Base-by-base conservation (phyloP, 2,888 invertebrate genomes). In the Mimas tiliae region DNA sequence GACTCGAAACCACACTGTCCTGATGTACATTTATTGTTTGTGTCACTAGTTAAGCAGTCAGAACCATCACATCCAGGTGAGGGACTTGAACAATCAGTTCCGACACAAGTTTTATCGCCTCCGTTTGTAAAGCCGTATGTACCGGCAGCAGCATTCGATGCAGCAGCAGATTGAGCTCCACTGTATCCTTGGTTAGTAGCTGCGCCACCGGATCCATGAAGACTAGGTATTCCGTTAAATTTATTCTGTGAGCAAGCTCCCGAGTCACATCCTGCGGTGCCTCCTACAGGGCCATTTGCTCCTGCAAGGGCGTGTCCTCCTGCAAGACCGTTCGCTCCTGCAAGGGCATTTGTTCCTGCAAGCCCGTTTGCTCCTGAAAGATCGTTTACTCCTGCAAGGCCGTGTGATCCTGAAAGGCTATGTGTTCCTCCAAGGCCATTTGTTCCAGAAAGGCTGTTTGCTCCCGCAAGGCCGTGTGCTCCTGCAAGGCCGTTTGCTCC, bases 61-160 rank as follows among this genome's bases (percentile, higher is more conserved):
- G 27, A 27, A 27, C 27, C 88, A 64, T 75, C 70, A 71, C 89
- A 89, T 12, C 72, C 67, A 51, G 72, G 63, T 27, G 27, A 27
- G 64, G 71, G 66, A 4, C 67, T 70, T 9, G 69, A 52, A 63
- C 79, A 83, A 66, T 72, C 70, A 52, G 67, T 75, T 64, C 76
- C 72, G 9, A 71, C 62, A 65, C 80, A 81, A 19, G 70, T 67
- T 21, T 38, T 11, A 38, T 33, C 50, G 27, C 27, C 33, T 45
- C 27, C 63, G 51, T n/a, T 47, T 62, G 62, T 45, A 14, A 47
- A 33, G 64, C 27, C 16, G 27, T 48, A 47, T 48, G 58, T 14
- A 16, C 51, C 63, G 3, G 50, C 19, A 34, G 12, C 38, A 64
- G 38, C 51, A 67, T 38, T 53, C 14, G 74, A 71, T 33, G 67